Conservation (phyloP, 2,888 invertebrate species). For the Eurytoma californica region DNA sequence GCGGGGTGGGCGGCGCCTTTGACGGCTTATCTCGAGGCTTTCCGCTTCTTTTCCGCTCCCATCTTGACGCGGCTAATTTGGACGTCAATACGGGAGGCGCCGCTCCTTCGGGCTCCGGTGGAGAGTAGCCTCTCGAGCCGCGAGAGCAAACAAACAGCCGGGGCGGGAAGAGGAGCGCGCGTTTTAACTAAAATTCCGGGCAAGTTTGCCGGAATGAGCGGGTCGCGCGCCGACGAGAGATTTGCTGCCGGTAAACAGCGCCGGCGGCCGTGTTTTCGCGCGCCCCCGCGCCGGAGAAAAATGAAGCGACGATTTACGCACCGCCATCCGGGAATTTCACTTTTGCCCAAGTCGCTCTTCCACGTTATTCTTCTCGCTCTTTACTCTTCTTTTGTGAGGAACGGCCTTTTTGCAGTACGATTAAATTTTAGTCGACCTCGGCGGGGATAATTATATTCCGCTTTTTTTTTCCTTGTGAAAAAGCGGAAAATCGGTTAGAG, state of each 20-base stretch:
- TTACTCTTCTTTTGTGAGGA: background rate
- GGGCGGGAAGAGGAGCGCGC: conserved; percentile 16
- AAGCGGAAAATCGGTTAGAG: too few relatives aligned
- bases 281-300: conserved; percentile 36
- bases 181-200: conserved; percentile 71
- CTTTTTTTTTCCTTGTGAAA: too few relatives aligned
- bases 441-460: too few relatives aligned
- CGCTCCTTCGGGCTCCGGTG: background rate
- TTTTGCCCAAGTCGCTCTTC: background rate
- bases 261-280: conserved; percentile 2
- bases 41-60: conserved; percentile 7
- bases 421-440: background rate
- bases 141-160: conserved; percentile 21
- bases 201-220: conserved; percentile 61
- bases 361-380: background rate
- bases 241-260: conserved; percentile 58
- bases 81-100: conserved; percentile 57
- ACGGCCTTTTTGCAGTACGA: background rate
- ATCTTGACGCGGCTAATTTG: conserved; percentile 66
- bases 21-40: conserved; percentile 28
- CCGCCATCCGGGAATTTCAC: conserved; percentile 43
- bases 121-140: background rate
- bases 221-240: conserved; percentile 63
- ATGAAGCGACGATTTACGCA: conserved; percentile 53
- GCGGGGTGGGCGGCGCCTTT: conserved; percentile 39